These are phyloP conservation scores for Elgaria multicarinata DNA, from an alignment of 2,113 vertebrate genomes.

Conservation along the genomic window DNA sequence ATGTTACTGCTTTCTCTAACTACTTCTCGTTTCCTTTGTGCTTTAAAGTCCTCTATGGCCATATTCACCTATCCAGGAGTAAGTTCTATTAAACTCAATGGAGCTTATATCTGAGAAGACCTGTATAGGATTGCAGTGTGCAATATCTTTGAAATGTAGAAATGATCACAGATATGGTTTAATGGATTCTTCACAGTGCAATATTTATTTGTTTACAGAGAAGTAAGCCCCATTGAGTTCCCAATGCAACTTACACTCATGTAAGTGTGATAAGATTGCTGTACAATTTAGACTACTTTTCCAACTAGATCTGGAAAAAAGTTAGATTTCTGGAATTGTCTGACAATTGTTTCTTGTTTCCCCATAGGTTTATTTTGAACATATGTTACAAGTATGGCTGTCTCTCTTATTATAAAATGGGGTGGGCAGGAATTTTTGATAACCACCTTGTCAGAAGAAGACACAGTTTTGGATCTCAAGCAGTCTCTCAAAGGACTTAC, in stretches of 20 bases:
- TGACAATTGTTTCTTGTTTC: conserved; percentile 40
- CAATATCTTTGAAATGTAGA: conserved; percentile 30
- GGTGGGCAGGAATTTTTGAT: conserved; percentile 97
- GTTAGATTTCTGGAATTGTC: conserved; percentile 29
- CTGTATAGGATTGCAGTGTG: neutral
- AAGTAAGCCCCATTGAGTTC: neutral
- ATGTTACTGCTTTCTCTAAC: neutral
- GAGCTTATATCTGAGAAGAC: neutral
- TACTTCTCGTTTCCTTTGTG: conserved; percentile 5
- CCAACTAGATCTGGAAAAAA: neutral
- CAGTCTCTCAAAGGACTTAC: conserved; percentile 96
- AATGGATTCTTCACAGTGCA: neutral
- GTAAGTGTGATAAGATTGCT: neutral
- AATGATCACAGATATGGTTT: neutral
- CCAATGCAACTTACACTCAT: neutral
- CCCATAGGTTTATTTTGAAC: conserved; percentile 63
- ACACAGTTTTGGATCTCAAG: conserved; percentile 95
- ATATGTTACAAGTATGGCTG: conserved; percentile 87
- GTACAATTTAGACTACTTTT: neutral
- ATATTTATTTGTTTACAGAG: neutral
- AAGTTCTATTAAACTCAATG: neutral
- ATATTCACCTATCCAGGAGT: neutral
- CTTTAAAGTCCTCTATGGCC: neutral
- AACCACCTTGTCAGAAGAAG: conserved; percentile 94
- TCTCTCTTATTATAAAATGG: conserved; percentile 99